phyloP scores from a whole-genome alignment of 2,113 vertebrate genomes.

The Leptosomus discolor region DNA sequence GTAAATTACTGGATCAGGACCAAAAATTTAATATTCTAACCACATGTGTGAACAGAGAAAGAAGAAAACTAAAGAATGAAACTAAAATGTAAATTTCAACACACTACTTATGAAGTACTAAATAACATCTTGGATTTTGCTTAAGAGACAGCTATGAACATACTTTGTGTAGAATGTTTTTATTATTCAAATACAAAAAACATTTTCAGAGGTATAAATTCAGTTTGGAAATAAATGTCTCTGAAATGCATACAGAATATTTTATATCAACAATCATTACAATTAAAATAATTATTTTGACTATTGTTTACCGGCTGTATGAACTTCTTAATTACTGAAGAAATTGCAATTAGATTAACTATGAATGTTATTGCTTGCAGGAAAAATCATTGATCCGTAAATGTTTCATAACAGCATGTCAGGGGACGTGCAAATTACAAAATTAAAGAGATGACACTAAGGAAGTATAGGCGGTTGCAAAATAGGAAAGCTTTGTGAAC shows the following conservation, averaged over 20 bases:
- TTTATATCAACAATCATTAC: neutral
- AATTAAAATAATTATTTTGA: neutral
- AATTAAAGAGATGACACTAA: neutral
- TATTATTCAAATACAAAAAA: neutral
- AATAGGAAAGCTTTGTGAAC: neutral
- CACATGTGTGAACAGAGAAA: neutral
- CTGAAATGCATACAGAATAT: neutral
- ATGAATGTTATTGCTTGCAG: neutral
- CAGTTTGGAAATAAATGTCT: neutral
- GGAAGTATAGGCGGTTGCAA: neutral
- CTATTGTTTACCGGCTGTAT: neutral
- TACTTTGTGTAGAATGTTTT: neutral
- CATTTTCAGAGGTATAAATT: neutral
- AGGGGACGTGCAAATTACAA: neutral
- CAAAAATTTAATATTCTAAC: neutral
- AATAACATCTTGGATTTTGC: neutral
- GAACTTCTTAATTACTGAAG: neutral
- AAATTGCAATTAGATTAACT: neutral
- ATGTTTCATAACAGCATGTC: neutral
- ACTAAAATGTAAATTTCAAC: neutral
- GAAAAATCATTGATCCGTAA: neutral
- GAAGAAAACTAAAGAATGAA: neutral
- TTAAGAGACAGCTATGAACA: neutral
- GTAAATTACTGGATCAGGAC: neutral
- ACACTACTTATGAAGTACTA: neutral